Base-by-base conservation (phyloP, 2,888 invertebrate species). In the Tanypteryx hageni region DNA sequence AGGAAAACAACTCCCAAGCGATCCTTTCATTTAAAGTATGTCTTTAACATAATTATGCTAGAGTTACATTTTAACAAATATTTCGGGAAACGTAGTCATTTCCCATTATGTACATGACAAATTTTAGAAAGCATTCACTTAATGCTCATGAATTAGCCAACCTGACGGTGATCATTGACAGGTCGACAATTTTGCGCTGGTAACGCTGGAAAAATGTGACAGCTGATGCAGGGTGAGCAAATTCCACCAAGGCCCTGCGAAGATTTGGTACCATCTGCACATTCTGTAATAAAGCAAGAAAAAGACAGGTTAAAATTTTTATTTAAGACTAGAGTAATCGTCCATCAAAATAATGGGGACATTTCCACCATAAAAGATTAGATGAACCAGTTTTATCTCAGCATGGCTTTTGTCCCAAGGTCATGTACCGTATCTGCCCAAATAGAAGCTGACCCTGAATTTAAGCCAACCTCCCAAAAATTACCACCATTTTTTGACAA, bases 121-220 rank as follows among this genome's bases (percentile, higher is more conserved):
- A 64, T n/a, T 18, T 22, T 61, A 13, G 27, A 59, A 16, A 89
- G 44, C 56, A 31, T 31, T 11, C 16, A 89, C 44, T 31, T 11
- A 64, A 61, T 89, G 89, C 89, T 89, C 89, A 89, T 44, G 89
- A 89, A 27, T 64, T 89, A n/a, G 89, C 64, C 89, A 89, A 89
- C 89, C 64, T 89, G 61, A 96, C 96, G 93, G 95, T 95, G 93
- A 96, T 96, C 95, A 96, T 94, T 93, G 96, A 96, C 92, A 96
- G 94, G 94, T 96, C 96, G 93, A 96, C 95, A 95, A 96, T 96
- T 95, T 95, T 95, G 86, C 96, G 95, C 93, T 96, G 96, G 94
- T 96, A 96, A 94, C 95, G 96, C 94, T 96, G 96, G 95, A 95
- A 96, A 95, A 96, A 96, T 93, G 95, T 95, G 94, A 95, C 95